Evolutionary conservation across 2,113 vertebrate genomes (phyloP), one percentile per base, ranked within the genome.

Genomic region (Australoheros scitulus): DNA sequence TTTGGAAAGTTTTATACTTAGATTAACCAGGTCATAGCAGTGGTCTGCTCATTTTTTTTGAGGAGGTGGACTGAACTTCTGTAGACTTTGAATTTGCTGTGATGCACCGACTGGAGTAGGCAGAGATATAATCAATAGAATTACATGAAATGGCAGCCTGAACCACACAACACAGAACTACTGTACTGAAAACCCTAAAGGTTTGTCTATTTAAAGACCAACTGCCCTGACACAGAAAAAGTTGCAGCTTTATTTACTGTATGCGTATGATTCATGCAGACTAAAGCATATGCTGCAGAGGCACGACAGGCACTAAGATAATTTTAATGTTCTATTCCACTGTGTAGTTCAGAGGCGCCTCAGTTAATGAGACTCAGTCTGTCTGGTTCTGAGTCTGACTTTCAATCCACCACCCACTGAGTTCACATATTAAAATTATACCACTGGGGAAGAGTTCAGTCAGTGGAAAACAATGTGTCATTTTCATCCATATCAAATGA

Each of bases 61-160:
- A 84, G 85, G 77, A 85, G 85, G 85, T 83, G 86, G 64, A 87
- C 57, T 55, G 4, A 87, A 26, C 72, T 59, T 83, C 63, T 47
- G 61, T 60, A 56, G 41, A 76, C 38, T 83, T 38, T 59, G 68
- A 84, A 75, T 77, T 81, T 59, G 41, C 65, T 75, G 52, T 26
- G 26, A 74, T 81, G 58, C 77, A 85, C 68, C 3, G 4, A 77
- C 77, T 5, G 14, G 63, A 85, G 85, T 83, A 61, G 88, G 87
- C 82, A 87, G 82, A 85, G 56, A 79, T 88, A 85, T 63, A 87
- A 92, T 89, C 89, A 84, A 88, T 92, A 87, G 74, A 83, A 86
- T 74, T 59, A 81, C 77, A 91, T 79, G 52, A 89, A 81, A 87
- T 24, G 57, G 75, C 82, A 72, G 47, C 47, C 26, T 72, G 68